Percentiles rank a stretch among this genome's conserved stretches.
phyloP scores from a whole-genome alignment of 2,797 vertebrate genomes.

The Chiloscyllium punctatum region DNA sequence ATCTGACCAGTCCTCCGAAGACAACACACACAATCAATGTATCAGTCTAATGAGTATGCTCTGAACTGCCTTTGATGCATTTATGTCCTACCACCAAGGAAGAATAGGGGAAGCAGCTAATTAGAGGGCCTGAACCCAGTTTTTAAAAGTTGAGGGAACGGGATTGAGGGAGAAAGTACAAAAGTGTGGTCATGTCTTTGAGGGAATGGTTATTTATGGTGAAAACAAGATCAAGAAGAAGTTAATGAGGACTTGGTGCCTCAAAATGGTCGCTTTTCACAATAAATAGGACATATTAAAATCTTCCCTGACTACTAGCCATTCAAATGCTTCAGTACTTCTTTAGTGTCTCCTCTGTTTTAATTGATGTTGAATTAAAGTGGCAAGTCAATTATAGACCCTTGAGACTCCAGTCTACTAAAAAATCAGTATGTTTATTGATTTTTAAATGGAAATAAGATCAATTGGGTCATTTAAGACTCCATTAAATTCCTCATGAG shows the following conservation, averaged over 20 bases:
- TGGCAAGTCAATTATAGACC: background rate
- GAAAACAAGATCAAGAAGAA: background rate
- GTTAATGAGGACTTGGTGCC: background rate
- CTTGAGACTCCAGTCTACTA: background rate
- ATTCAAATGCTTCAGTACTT: background rate
- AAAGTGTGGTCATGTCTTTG: background rate
- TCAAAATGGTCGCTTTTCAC: background rate
- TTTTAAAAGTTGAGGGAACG: background rate
- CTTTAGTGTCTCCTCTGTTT: background rate
- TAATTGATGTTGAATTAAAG: background rate
- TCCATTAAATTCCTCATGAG: background rate
- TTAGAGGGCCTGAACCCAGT: no score
- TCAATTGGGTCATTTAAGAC: slow-evolving; percentile 12
- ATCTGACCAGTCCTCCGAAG: no score
- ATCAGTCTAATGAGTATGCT: no score
- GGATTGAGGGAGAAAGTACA: background rate
- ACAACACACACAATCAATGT: no score
- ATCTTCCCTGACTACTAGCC: background rate
- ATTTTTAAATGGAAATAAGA: slow-evolving; percentile 24
- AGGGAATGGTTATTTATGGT: background rate
- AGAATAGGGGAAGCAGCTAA: background rate
- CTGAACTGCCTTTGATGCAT: no score
- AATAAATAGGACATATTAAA: background rate
- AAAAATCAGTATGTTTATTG: slow-evolving; percentile 16
- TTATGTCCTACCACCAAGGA: background rate